Conservation (phyloP, 2,797 vertebrate species). For the Erethizon dorsatum region DNA sequence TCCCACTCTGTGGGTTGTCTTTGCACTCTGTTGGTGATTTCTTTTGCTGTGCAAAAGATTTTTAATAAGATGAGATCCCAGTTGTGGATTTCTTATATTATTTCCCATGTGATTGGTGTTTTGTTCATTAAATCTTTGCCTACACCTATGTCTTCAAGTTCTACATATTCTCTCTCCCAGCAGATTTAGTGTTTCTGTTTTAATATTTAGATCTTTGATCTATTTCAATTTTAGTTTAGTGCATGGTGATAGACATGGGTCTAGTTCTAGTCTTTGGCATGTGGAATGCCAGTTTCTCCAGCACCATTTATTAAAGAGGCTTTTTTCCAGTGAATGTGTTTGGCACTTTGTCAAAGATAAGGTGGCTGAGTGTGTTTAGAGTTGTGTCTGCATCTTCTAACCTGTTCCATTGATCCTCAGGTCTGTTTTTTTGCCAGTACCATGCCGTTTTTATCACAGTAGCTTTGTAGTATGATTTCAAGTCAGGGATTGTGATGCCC, state of each 20-base stretch:
- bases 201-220: not conserved
- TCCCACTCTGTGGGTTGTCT: no score
- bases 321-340: not conserved
- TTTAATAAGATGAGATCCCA: no score
- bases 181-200: not conserved
- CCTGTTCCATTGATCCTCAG: not conserved
- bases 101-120: no score
- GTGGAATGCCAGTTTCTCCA: not conserved
- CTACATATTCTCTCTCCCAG: no score
- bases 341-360: not conserved
- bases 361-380: not conserved
- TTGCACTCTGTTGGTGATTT: no score
- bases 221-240: not conserved
- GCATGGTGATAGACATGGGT: not conserved
- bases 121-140: no score
- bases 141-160: no score
- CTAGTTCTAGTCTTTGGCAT: not conserved
- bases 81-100: no score
- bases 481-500: not conserved
- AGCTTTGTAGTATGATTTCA: not conserved
- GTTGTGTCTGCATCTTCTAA: not conserved
- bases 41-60: no score
- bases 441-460: not conserved
- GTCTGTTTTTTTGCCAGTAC: not conserved
- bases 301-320: not conserved